Base-by-base conservation (phyloP, 2,888 invertebrate genomes). In the Cremastinae sp. region DNA sequence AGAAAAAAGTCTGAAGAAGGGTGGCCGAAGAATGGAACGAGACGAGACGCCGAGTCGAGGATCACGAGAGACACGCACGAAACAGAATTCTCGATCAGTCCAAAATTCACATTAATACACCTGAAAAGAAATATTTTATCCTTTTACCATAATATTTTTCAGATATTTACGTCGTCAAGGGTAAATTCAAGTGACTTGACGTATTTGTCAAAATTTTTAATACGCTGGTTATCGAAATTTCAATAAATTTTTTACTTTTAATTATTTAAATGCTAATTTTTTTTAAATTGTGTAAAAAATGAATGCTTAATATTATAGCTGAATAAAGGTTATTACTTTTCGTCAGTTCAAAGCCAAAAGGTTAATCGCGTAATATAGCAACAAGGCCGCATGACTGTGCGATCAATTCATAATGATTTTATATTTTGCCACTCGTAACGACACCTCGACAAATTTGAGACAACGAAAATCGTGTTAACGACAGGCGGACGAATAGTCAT, bases 371-470 rank as follows among this genome's bases (percentile, higher is more conserved):
- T 45, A 59, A 28, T 10, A 62, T 70, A 73, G 51, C 62, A 58
- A 62, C 64, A 53, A 22, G 61, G 20, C 41, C 18, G 68, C 69
- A 80, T 82, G 84, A 84, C 83, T 76, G 12, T 56, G 54, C 45
- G 74, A 77, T 64, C 66, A 76, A 79, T 85, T 83, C 54, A 80
- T 79, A 80, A 79, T 28, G 2, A 28, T 5, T 28, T 5, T 28
- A 82, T 74, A 80, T 22, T 54, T 81, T 78, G 78, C 79, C 9
- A 49, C 65, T 53, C 54, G 54, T 64, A 58, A 79, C 76, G 79
- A 58, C 28, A 74, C 70, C 80, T 79, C 58, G 68, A 82, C 84
- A 78, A 84, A 84, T 82, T 74, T 54, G 54, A 74, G 78, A 78
- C 81, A 80, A 83, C 85, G 74, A 80, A 82, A 83, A 69, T 43